phyloP scores from a whole-genome alignment of 2,888 invertebrate genomes.

The Philhelius pedissequus region DNA sequence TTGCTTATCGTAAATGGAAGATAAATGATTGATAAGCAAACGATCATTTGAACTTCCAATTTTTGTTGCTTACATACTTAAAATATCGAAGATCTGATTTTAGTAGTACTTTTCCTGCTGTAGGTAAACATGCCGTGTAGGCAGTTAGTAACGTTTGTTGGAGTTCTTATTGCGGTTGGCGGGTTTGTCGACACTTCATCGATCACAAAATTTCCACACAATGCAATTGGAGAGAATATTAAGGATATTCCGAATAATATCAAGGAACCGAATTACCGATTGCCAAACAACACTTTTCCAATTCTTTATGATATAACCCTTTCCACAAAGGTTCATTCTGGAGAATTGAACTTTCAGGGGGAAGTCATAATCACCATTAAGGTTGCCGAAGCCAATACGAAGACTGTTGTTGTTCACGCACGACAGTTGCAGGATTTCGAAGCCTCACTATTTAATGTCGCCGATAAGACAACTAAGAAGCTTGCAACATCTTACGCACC shows the following conservation, averaged over 20 bases:
- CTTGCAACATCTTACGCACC: neutral
- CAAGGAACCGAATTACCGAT: conserved; percentile 76
- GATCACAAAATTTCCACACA: neutral
- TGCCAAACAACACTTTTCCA: conserved; percentile 80
- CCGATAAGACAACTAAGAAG: neutral
- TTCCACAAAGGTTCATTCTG: conserved; percentile 71
- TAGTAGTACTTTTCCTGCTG: neutral
- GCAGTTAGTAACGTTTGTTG: neutral
- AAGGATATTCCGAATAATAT: neutral
- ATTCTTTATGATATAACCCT: conserved; percentile 81
- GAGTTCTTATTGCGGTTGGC: neutral
- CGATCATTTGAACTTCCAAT: neutral
- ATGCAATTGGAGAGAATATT: neutral
- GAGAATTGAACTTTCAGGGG: conserved; percentile 76
- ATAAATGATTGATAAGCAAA: neutral
- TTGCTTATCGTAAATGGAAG: neutral
- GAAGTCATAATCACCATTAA: conserved; percentile 79
- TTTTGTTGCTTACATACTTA: neutral
- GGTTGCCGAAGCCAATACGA: conserved; percentile 78
- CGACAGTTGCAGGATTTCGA: conserved; percentile 23
- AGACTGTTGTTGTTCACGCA: conserved; percentile 76
- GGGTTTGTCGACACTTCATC: neutral
- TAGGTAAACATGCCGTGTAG: neutral
- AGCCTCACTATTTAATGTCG: neutral
- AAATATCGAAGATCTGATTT: neutral